Base-by-base conservation (phyloP, 2,113 vertebrate genomes). In the Epinephelus cyanopodus region DNA sequence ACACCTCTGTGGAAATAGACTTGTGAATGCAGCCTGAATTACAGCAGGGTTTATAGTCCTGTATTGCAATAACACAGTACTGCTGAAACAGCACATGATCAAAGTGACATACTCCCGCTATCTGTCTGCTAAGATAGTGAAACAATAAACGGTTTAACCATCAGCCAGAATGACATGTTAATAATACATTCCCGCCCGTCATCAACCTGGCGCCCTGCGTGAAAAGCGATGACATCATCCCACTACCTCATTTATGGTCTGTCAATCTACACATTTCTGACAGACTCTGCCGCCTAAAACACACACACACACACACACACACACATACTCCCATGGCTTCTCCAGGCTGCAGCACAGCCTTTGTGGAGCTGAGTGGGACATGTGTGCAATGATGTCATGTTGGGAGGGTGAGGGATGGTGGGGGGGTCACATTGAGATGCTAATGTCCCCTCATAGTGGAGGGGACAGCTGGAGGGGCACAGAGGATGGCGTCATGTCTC, bases 381-480 rank as follows among this genome's bases (percentile, higher is more conserved):
- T 90, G 91, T 92, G 89, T 93, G 90, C 90, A 89, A 94, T 94
- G 94, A 94, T 94, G 94, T 95, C 94, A 94, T 94, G 86, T 89
- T 87, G 42, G 76, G 74, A 70, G 84, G 79, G 69, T 56, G 81
- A 75, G 82, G 84, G 68, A 47, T n/a, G 61, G 58, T 54, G 62
- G 61, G 81, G 75, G 72, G 65, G 39, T 80, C 70, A 85, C 84
- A 94, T 94, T 94, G 87, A 93, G 77, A 94, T 94, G 94, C 90
- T 92, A 94, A 95, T 95, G 91, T 89, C 52, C 87, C 91, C 82
- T 87, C 86, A 65, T 88, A 89, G 88, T 81, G 76, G 68, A 77
- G 88, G 89, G 93, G 93, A 91, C 91, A 93, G 92, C 91, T 93
- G 94, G 93, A 93, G 86, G 87, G 89, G 78, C 79, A 82, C 79